phyloP scores from a whole-genome alignment of 2,797 vertebrate species.

The Furcifer pardalis region DNA sequence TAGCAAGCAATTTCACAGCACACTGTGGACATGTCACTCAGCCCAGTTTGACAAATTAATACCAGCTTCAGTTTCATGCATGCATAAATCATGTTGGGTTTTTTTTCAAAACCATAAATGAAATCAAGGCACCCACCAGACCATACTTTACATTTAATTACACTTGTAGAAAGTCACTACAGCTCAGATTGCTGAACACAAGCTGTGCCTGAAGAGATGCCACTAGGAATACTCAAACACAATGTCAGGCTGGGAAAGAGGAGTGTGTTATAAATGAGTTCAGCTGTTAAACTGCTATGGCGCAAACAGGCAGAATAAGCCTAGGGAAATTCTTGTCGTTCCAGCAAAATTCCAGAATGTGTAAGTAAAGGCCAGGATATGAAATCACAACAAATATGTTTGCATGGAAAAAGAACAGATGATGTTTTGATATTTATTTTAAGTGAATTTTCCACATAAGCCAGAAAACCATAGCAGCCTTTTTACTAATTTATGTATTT shows the following conservation, averaged over 20 bases:
- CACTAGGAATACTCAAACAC: not conserved
- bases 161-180: constrained; percentile 38
- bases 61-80: not conserved
- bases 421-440: not conserved
- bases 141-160: constrained; percentile 52
- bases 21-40: not conserved
- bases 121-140: constrained; percentile 19
- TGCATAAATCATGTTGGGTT: constrained; percentile 39
- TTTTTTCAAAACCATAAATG: constrained; percentile 33
- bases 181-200: constrained; percentile 28
- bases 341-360: not conserved
- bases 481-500: not conserved
- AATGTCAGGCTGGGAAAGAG: constrained; percentile 32
- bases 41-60: constrained; percentile 44
- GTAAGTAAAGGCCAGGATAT: not conserved
- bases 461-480: not conserved
- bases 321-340: not conserved
- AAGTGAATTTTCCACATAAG: not conserved
- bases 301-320: constrained; percentile 26
- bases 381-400: not conserved
- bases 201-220: constrained; percentile 36
- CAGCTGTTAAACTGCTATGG: not conserved
- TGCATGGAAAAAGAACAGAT: not conserved
- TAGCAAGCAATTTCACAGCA: constrained; percentile 18
- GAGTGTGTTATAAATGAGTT: constrained; percentile 24